Evolutionary conservation across 2,113 vertebrate species (phyloP), one percentile per base, ranked within the genome.

Genomic region (Henicopernis longicauda): DNA sequence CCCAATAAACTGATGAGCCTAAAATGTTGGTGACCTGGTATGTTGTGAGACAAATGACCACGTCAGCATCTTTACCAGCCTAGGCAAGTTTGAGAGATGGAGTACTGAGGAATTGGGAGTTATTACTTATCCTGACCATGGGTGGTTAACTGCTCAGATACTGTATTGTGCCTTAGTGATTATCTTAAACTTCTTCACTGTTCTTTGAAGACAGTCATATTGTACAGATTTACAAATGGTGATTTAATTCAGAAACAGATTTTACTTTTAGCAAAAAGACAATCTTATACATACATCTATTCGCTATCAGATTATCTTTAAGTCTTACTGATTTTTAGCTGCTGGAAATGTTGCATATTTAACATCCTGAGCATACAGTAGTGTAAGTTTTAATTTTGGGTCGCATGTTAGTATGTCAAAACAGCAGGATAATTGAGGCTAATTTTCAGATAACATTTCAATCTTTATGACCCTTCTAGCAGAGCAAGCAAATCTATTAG

Each of bases 121-220:
- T 26, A 19, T 69, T 70, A 25, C 21, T 50, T 86, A 15, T 0
- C 18, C 32, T 65, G 13, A 25, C 25, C 3, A 3, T 73, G 59
- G 1, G 1, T 38, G 49, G 22, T 42, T 42, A 72, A 54, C 1
- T 0, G 19, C 34, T 55, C 17, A 13, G 14, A 10, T 58, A 34
- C 42, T 31, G 18, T 34, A 9, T 58, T 79, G 29, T 63, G 36
- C 25, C 36, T 34, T 47, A 47, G 42, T 20, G 42, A 31, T 82
- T 34, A 17, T 54, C 50, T 40, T 34, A 59, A 83, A 65, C 49
- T 73, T 15, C 1, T 3, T 73, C 26, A 47, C 16, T 0, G 0
- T 54, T 42, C 31, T 59, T 74, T 73, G 66, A 47, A 78, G 65
- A n/a, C 45, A 47, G 44, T 34, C 22, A 11, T 38, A 20, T 19